phyloP scores from a whole-genome alignment of 2,888 invertebrate species.

The Lamellibrachia columna region DNA sequence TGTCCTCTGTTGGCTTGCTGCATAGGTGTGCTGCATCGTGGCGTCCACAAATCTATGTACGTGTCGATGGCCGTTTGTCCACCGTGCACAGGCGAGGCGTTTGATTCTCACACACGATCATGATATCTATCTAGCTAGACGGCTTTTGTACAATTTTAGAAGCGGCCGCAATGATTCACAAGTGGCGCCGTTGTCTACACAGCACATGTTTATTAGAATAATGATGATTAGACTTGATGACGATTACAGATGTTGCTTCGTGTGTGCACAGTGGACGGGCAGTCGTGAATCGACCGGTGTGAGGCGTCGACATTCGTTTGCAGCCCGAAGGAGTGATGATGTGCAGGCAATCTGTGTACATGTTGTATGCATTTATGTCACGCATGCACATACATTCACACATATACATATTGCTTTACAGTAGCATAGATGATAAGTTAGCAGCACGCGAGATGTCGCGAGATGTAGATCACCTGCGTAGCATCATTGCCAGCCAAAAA shows the following conservation, averaged over 20 bases:
- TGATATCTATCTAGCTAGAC: background rate
- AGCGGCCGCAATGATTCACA: background rate
- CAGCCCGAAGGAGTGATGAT: background rate
- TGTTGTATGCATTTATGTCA: background rate
- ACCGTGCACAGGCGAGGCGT: background rate
- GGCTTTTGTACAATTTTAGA: conserved; percentile 7
- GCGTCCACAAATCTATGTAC: background rate
- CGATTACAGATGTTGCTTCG: background rate
- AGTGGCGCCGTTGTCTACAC: conserved; percentile 3
- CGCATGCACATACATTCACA: background rate
- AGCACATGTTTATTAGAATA: background rate
- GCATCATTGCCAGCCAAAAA: background rate
- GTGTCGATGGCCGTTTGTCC: background rate
- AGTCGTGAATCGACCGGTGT: background rate
- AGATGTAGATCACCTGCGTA: background rate
- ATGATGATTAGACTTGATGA: background rate
- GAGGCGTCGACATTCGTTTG: background rate
- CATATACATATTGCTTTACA: conserved; percentile 9
- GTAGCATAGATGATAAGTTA: background rate
- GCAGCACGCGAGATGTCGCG: conserved; percentile 9
- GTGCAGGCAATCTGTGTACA: background rate
- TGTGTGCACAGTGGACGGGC: background rate
- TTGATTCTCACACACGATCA: background rate
- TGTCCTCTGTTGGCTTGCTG: background rate
- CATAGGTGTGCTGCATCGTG: background rate